Evolutionary conservation across 2,888 invertebrate species (phyloP).

Genomic region (Napeogenes sylphis): DNA sequence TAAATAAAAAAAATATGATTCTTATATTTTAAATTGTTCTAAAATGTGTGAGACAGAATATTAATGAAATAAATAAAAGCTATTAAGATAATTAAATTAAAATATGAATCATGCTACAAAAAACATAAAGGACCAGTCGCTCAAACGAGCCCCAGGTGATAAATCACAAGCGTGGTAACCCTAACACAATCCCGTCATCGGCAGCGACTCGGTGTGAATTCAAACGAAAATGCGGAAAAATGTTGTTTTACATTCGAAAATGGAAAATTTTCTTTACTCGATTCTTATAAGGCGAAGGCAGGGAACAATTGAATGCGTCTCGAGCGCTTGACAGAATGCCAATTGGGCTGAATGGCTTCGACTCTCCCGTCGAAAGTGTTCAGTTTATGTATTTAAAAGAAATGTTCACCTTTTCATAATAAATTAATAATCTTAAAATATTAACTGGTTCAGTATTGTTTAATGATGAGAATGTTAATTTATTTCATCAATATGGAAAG

Average conservation of each 20-base stretch:
- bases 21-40: no score
- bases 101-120: no score
- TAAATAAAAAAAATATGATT: no score
- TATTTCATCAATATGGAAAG: no score
- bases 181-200: slow-evolving; percentile 64
- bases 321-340: slow-evolving; percentile 57
- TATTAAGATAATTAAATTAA: no score
- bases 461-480: no score
- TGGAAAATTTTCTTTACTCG: slow-evolving; percentile 46
- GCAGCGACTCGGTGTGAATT: slow-evolving; percentile 60
- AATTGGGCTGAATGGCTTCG: slow-evolving; percentile 49
- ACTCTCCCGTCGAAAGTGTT: slow-evolving; percentile 38
- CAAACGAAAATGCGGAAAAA: slow-evolving; percentile 65
- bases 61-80: no score
- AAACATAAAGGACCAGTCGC: no score
- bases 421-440: no score
- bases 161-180: slow-evolving; percentile 41
- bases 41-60: no score
- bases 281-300: slow-evolving; percentile 30
- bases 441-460: no score
- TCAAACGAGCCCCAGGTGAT: slow-evolving; percentile 1
- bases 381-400: slow-evolving; percentile 12
- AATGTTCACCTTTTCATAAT: no score
- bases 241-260: slow-evolving; percentile 74
- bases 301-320: slow-evolving; percentile 43